Evolutionary conservation across 2,113 vertebrate genomes (phyloP).

Genomic region (Beaufortia kweichowensis): DNA sequence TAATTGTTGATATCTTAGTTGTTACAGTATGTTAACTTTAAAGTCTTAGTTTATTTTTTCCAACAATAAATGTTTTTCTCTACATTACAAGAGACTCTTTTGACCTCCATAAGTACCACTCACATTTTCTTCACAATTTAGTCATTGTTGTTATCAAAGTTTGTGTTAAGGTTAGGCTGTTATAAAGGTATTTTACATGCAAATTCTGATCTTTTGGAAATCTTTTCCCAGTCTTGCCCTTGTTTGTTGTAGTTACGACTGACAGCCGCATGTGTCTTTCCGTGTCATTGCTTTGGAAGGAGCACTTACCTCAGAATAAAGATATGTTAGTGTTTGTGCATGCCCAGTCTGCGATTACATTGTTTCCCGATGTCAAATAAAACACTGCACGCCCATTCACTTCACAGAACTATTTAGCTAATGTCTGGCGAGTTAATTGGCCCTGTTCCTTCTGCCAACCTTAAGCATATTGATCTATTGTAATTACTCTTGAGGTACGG

Average conservation of each 20-base stretch:
- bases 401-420: slow-evolving; percentile 32
- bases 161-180: too few relatives aligned
- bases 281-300: not conserved
- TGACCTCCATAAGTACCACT: too few relatives aligned
- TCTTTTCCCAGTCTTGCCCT: not conserved
- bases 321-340: slow-evolving; percentile 4
- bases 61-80: too few relatives aligned
- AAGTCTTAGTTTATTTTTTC: too few relatives aligned
- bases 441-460: slow-evolving; percentile 42
- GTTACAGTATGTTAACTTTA: too few relatives aligned
- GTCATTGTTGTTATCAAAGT: not conserved
- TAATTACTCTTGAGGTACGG: slow-evolving; percentile 64
- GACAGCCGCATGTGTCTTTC: not conserved
- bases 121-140: too few relatives aligned
- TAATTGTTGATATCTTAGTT: not conserved
- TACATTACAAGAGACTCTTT: too few relatives aligned
- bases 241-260: too few relatives aligned
- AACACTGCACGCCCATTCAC: slow-evolving; percentile 14
- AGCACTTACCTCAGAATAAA: not conserved
- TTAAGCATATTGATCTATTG: slow-evolving; percentile 54
- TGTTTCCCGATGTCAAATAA: slow-evolving; percentile 40
- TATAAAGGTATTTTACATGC: slow-evolving; percentile 13
- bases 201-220: slow-evolving; percentile 20
- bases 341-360: slow-evolving; percentile 22
- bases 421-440: slow-evolving; percentile 51